Evolutionary conservation across 2,797 vertebrate genomes (phyloP).

Genomic region (Falco novaeseelandiae): DNA sequence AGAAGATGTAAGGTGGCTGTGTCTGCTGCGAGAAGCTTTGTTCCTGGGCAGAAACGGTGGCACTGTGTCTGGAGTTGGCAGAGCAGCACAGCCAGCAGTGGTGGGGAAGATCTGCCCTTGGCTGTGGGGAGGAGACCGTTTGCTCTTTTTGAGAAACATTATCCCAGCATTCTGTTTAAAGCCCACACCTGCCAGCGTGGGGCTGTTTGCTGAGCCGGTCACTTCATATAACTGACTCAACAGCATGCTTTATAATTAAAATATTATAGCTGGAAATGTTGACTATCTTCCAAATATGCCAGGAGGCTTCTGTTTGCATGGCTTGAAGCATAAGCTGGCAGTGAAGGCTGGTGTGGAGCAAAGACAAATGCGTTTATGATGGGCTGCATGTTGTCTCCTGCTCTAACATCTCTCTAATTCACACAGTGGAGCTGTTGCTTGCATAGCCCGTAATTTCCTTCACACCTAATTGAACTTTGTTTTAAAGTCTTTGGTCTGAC

Average conservation of each 20-base stretch:
- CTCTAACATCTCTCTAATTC: conserved; percentile 23
- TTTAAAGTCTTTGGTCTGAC: conserved; percentile 27
- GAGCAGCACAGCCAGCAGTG: fast-evolving
- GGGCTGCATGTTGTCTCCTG: background rate
- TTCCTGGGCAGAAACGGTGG: background rate
- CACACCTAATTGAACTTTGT: conserved; percentile 58
- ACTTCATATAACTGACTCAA: background rate
- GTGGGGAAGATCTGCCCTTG: background rate
- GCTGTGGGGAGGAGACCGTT: background rate
- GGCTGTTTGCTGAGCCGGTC: background rate
- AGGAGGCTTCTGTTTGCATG: conserved; percentile 47
- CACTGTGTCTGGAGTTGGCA: fast-evolving
- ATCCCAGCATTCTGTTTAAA: background rate
- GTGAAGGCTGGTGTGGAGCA: conserved; percentile 14
- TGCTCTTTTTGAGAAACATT: background rate
- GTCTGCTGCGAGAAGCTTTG: background rate
- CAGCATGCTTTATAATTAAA: conserved; percentile 45
- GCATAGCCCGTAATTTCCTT: background rate
- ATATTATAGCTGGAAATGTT: conserved; percentile 51
- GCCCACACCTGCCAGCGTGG: background rate
- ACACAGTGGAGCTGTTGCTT: background rate
- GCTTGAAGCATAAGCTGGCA: conserved; percentile 44
- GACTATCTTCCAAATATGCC: conserved; percentile 55
- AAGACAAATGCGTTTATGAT: conserved; percentile 5
- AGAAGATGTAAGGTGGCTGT: background rate